These are phyloP conservation scores for Hemibagrus wyckioides DNA, from an alignment of 2,113 vertebrate species.

Conservation along the genomic window DNA sequence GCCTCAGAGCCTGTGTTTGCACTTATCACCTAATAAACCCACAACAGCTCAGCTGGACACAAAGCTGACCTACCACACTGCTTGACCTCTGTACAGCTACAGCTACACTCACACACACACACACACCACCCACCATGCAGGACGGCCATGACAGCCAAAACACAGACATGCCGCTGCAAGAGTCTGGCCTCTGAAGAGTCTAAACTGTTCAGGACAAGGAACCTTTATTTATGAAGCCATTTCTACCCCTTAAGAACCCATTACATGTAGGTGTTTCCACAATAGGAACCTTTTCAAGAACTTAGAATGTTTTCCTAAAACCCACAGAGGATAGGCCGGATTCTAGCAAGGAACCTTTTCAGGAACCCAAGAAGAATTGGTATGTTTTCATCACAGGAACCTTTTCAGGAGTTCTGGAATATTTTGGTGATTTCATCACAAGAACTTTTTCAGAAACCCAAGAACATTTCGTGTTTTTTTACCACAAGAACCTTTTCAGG, in stretches of 20 bases:
- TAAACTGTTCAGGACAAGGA: neutral
- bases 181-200: neutral
- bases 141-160: conserved; percentile 54
- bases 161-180: conserved; percentile 8
- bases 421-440: neutral
- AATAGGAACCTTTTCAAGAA: neutral
- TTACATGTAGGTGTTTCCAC: neutral
- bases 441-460: neutral
- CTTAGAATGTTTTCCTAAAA: neutral
- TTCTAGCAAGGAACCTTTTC: neutral
- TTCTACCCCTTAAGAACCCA: neutral
- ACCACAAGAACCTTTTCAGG: neutral
- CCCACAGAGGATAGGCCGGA: neutral
- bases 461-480: neutral
- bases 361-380: neutral
- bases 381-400: neutral
- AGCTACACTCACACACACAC: neutral
- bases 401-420: neutral
- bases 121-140: conserved; percentile 23
- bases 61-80: conserved; percentile 60
- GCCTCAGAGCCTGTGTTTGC: conserved; percentile 31
- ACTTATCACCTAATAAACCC: conserved; percentile 47
- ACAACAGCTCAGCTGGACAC: conserved; percentile 35
- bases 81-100: conserved; percentile 10
- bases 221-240: neutral